Conservation (phyloP, 2,113 vertebrate species). For the Strix uralensis region DNA sequence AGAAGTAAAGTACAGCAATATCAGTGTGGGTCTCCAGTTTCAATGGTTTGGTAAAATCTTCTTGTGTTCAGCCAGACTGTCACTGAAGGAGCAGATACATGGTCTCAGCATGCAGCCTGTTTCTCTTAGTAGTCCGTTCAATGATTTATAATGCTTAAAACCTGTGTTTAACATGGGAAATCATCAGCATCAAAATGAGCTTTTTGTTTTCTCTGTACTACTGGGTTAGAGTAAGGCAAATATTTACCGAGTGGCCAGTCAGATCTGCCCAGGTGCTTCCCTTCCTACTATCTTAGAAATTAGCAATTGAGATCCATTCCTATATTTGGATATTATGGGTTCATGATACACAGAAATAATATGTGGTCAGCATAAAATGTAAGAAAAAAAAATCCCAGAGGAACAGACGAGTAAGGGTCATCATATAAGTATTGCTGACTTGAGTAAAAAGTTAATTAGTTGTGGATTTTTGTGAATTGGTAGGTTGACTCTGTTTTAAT, state of each 20-base stretch:
- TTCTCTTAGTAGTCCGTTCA: not conserved
- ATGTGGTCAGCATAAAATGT: not conserved
- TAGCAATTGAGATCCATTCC: not conserved
- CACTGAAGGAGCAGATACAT: not conserved
- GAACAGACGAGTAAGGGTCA: not conserved
- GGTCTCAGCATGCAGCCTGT: not conserved
- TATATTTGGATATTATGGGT: not conserved
- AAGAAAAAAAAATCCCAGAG: not conserved
- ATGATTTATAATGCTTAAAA: not conserved
- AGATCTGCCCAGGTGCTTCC: not conserved
- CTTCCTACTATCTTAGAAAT: not conserved
- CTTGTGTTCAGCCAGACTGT: not conserved
- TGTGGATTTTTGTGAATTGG: not conserved
- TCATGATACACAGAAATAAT: not conserved
- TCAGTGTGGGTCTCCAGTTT: not conserved
- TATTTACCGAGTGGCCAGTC: not conserved
- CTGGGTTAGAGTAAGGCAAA: not conserved
- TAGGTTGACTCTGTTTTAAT: not conserved
- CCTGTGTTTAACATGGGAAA: not conserved
- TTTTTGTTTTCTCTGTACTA: not conserved
- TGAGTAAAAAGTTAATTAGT: not conserved
- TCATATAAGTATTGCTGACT: not conserved
- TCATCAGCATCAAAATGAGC: not conserved
- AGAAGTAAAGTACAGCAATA: not conserved
- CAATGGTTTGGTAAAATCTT: not conserved